Evolutionary conservation across 1,140 invertebrate genomes (phyloP).

Genomic region (Danaus melanippus): DNA sequence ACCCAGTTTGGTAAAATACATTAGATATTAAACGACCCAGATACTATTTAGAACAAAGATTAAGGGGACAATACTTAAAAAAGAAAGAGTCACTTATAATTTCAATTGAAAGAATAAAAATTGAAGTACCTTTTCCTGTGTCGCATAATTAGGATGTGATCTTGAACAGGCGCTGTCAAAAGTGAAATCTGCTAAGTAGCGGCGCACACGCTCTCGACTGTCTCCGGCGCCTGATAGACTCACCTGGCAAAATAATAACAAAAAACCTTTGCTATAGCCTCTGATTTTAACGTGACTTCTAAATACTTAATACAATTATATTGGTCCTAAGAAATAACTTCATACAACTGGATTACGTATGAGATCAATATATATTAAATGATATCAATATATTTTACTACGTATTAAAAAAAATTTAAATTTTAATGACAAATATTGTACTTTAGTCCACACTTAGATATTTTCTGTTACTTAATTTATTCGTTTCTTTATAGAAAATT

Average conservation of each 20-base stretch:
- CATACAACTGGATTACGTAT: too few species aligned
- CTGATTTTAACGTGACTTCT: too few species aligned
- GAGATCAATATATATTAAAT: not conserved
- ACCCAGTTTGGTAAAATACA: too few species aligned
- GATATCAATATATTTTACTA: too few species aligned
- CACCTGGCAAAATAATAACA: slow-evolving; percentile 62
- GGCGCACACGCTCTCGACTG: slow-evolving; percentile 76
- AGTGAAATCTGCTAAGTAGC: slow-evolving; percentile 81
- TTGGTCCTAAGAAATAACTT: too few species aligned
- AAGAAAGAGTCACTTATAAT: slow-evolving; percentile 3
- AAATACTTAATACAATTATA: not conserved
- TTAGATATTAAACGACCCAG: too few species aligned
- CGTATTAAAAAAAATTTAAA: too few species aligned
- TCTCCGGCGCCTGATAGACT: slow-evolving; percentile 76
- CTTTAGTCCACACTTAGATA: too few species aligned
- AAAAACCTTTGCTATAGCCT: not conserved
- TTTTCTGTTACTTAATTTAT: too few species aligned
- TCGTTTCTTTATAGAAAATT: slow-evolving; percentile 2
- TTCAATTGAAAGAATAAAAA: not conserved
- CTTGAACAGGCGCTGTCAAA: slow-evolving; percentile 75
- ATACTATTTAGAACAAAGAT: not conserved
- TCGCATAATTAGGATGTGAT: slow-evolving; percentile 69
- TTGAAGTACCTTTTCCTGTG: slow-evolving; percentile 74
- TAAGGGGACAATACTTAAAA: too few species aligned
- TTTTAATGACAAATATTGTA: too few species aligned